These are phyloP conservation scores for Drosophila subobscura DNA, from an alignment of 1,140 invertebrate genomes.

Conservation along the genomic window DNA sequence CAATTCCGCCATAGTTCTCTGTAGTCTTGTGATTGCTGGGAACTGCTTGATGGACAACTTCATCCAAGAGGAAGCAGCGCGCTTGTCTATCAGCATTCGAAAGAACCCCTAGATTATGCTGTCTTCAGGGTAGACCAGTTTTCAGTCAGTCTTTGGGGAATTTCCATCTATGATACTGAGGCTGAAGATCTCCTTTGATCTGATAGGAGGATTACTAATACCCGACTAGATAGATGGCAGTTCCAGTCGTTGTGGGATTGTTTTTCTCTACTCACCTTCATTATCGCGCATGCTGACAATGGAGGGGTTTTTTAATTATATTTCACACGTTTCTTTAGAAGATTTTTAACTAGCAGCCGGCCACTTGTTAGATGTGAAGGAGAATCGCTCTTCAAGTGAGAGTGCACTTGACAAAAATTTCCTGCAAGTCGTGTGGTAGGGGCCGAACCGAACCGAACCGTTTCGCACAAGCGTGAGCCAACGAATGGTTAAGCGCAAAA, in stretches of 20 bases:
- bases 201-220: no score
- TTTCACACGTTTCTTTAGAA: constrained; percentile 27
- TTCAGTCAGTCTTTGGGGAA: no score
- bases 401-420: constrained; percentile 13
- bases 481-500: constrained; percentile 38
- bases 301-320: constrained; percentile 3
- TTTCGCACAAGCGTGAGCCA: constrained; percentile 27
- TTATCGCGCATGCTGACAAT: constrained; percentile 41
- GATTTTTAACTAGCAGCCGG: constrained; percentile 45
- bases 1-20: no score
- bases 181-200: no score
- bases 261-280: constrained; percentile 35
- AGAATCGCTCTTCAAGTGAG: background rate
- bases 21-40: constrained; percentile 36
- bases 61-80: constrained; percentile 14
- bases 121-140: background rate
- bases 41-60: constrained; percentile 30
- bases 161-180: no score
- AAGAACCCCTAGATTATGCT: background rate
- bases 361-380: constrained; percentile 38
- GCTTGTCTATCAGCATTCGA: background rate
- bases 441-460: constrained; percentile 17
- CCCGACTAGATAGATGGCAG: no score
- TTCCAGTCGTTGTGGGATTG: background rate
- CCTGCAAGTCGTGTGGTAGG: background rate